These are phyloP conservation scores for Formica selysi DNA, from an alignment of 1,140 invertebrate genomes.

Conservation along the genomic window DNA sequence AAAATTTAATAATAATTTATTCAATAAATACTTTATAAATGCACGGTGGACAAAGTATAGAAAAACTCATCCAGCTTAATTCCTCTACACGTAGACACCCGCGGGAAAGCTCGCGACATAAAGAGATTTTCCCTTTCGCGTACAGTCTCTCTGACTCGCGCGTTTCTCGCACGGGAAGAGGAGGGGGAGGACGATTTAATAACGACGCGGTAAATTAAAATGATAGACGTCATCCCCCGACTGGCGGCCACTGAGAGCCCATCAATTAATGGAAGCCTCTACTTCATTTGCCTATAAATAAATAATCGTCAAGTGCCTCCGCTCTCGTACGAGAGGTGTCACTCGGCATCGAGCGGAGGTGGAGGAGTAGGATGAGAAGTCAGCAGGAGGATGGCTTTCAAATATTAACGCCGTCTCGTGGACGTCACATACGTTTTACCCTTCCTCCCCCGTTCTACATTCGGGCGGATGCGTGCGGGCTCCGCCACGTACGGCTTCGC, in stretches of 20 bases:
- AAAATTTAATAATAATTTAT: background rate
- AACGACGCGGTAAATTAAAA: conserved; percentile 84
- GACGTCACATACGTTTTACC: conserved; percentile 77
- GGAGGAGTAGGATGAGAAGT: conserved; percentile 65
- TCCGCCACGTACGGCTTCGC: conserved; percentile 46
- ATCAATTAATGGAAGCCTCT: conserved; percentile 84
- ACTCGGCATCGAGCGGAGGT: conserved; percentile 68
- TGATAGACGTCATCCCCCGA: conserved; percentile 84
- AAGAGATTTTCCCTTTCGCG: conserved; percentile 63
- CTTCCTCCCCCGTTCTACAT: conserved; percentile 67
- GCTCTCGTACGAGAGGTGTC: conserved; percentile 72
- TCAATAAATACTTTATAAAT: background rate
- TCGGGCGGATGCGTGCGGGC: conserved; percentile 67
- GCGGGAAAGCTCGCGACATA: conserved; percentile 15
- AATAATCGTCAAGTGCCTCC: conserved; percentile 81
- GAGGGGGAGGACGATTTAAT: conserved; percentile 80
- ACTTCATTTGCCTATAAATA: conserved; percentile 85
- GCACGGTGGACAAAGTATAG: background rate
- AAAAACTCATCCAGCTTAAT: conserved; percentile 33
- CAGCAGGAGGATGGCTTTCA: conserved; percentile 75
- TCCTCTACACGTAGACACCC: background rate
- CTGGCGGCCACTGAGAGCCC: conserved; percentile 84
- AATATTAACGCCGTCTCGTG: conserved; percentile 78
- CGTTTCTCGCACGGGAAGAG: conserved; percentile 62
- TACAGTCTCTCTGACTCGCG: conserved; percentile 59